A percentile compares a stretch with the other conserved stretches of the same genome.
phyloP scores from a whole-genome alignment of 2,113 vertebrate species.

The Centropus unirufus region DNA sequence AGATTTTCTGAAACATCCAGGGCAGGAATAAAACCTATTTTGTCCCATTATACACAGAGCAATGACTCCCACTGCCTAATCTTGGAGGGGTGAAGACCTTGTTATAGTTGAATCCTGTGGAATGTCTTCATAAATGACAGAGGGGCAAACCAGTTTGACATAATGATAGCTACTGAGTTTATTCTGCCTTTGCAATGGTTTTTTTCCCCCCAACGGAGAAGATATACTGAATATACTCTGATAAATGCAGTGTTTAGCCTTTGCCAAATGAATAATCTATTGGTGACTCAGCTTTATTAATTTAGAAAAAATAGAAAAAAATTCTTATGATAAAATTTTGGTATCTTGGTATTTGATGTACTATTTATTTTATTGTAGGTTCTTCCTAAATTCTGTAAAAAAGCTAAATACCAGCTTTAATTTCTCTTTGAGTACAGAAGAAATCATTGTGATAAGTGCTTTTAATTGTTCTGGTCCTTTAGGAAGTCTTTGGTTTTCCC shows the following conservation, averaged over 20 bases:
- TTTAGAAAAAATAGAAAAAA: background rate
- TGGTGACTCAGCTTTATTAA: background rate
- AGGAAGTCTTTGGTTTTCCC: background rate
- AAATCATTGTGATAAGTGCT: background rate
- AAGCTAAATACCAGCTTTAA: background rate
- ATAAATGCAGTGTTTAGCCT: background rate
- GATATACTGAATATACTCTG: background rate
- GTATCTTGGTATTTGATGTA: background rate
- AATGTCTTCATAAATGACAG: background rate
- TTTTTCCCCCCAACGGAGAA: background rate
- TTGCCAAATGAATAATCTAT: background rate
- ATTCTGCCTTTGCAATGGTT: background rate
- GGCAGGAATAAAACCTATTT: background rate
- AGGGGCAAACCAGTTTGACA: background rate
- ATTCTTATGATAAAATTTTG: background rate
- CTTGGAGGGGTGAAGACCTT: background rate
- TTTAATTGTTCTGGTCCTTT: background rate
- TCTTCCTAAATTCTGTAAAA: background rate
- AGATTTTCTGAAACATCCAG: background rate
- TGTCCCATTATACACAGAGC: background rate
- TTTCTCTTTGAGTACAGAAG: background rate
- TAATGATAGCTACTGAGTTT: background rate
- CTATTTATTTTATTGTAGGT: background rate
- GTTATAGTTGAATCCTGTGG: background rate
- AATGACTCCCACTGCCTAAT: background rate